phyloP scores from a whole-genome alignment of 2,797 vertebrate species.

The Sarcophilus harrisii region DNA sequence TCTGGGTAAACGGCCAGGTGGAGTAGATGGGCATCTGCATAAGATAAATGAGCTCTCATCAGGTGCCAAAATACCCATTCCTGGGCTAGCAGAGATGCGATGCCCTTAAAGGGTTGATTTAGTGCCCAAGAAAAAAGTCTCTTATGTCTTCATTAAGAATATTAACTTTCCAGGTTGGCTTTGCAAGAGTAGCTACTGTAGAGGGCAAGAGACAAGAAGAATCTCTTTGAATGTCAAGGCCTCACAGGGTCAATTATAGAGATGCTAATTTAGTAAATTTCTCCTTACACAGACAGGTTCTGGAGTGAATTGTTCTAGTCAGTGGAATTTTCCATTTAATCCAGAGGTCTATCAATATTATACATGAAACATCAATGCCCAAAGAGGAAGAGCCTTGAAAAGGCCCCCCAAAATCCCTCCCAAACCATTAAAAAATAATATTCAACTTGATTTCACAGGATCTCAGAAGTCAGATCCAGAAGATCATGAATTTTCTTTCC shows the following conservation, averaged over 20 bases:
- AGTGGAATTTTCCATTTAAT: background rate
- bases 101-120: conserved; percentile 75
- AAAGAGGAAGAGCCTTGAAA: background rate
- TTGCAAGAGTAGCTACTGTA: conserved; percentile 74
- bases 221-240: conserved; percentile 80
- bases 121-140: conserved; percentile 70
- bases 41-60: conserved; percentile 76
- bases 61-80: conserved; percentile 71
- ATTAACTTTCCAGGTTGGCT: conserved; percentile 80
- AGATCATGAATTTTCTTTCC: background rate
- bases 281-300: conserved; percentile 45
- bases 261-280: conserved; percentile 48
- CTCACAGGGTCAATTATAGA: conserved; percentile 61
- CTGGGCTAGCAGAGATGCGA: conserved; percentile 70
- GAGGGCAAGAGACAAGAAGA: conserved; percentile 71
- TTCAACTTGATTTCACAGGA: background rate
- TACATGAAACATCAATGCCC: background rate
- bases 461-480: background rate
- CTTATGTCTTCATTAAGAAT: conserved; percentile 81
- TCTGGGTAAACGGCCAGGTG: conserved; percentile 65
- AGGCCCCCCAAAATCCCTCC: background rate
- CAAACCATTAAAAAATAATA: background rate
- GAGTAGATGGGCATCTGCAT: conserved; percentile 58
- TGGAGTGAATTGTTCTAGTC: conserved; percentile 2
- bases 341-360: background rate